Evolutionary conservation across 2,797 vertebrate genomes (phyloP).

Genomic region (Vipera ursinii): DNA sequence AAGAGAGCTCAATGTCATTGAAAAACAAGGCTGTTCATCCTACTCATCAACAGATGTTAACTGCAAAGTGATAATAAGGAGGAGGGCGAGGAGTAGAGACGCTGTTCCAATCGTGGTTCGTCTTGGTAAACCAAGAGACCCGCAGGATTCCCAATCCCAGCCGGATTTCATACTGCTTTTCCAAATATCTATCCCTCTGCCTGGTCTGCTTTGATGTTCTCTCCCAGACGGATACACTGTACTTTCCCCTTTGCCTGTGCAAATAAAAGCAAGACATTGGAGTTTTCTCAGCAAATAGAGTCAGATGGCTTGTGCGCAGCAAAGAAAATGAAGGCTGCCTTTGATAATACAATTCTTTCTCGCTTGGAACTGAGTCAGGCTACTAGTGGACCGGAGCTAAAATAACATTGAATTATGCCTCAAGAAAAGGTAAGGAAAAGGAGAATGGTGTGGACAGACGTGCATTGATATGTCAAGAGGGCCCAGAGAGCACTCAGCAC

Average conservation of each 20-base stretch:
- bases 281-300: conserved; percentile 76
- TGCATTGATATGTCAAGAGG: conserved; percentile 35
- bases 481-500: conserved; percentile 30
- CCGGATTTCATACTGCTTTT: conserved; percentile 79
- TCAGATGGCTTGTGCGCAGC: conserved; percentile 71
- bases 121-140: conserved; percentile 52
- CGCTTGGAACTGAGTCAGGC: conserved; percentile 28
- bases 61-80: conserved; percentile 64
- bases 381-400: conserved; percentile 34
- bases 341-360: conserved; percentile 48
- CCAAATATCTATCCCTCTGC: conserved; percentile 80
- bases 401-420: background rate
- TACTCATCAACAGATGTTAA: conserved; percentile 68
- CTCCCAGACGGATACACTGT: conserved; percentile 75
- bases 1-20: conserved; percentile 68
- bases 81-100: conserved; percentile 25
- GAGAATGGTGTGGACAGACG: conserved; percentile 21
- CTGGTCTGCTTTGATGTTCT: conserved; percentile 82
- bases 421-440: conserved; percentile 35
- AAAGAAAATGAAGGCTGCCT: conserved; percentile 67
- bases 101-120: conserved; percentile 62
- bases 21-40: conserved; percentile 67
- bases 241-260: conserved; percentile 73
- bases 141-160: conserved; percentile 61
- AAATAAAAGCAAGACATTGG: conserved; percentile 77